Percentiles rank a stretch among this genome's conserved stretches.
These are phyloP conservation scores for Leptura quadrifasciata DNA, from an alignment of 2,888 invertebrate genomes.

Conservation along the genomic window DNA sequence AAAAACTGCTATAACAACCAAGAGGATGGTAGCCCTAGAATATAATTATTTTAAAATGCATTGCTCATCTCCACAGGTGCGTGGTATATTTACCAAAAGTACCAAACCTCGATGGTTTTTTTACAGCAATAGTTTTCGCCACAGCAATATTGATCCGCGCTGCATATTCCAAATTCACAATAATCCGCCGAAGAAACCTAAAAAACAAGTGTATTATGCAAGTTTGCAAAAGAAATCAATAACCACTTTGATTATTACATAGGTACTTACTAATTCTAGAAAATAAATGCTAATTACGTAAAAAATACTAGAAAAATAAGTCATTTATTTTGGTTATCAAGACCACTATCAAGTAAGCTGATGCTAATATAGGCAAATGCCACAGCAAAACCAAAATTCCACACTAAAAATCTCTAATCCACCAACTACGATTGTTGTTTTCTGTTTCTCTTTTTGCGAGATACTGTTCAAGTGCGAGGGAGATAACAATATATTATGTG, in stretches of 20 bases:
- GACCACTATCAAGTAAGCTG: background rate
- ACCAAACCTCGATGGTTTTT: slow-evolving; percentile 66
- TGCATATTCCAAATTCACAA: slow-evolving; percentile 69
- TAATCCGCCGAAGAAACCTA: slow-evolving; percentile 59
- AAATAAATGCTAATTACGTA: slow-evolving; percentile 30
- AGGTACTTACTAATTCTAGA: slow-evolving; percentile 32
- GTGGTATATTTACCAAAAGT: slow-evolving; percentile 65
- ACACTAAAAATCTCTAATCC: background rate
- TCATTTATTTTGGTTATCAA: slow-evolving; percentile 36
- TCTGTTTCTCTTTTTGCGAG: background rate
- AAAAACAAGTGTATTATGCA: background rate
- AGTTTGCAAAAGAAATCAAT: slow-evolving; percentile 9
- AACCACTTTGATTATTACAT: background rate
- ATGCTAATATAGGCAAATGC: background rate
- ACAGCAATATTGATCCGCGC: slow-evolving; percentile 69
- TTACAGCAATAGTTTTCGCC: slow-evolving; percentile 70
- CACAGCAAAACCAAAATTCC: background rate
- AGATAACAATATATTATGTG: background rate
- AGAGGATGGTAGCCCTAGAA: slow-evolving; percentile 64
- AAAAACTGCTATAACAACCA: slow-evolving; percentile 62
- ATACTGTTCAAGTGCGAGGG: background rate
- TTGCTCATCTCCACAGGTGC: background rate
- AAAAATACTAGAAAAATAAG: slow-evolving; percentile 9
- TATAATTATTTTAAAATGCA: slow-evolving; percentile 6
- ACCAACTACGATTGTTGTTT: background rate